These are phyloP conservation scores for Cydia strobilella DNA, from an alignment of 1,140 invertebrate genomes.

Conservation along the genomic window DNA sequence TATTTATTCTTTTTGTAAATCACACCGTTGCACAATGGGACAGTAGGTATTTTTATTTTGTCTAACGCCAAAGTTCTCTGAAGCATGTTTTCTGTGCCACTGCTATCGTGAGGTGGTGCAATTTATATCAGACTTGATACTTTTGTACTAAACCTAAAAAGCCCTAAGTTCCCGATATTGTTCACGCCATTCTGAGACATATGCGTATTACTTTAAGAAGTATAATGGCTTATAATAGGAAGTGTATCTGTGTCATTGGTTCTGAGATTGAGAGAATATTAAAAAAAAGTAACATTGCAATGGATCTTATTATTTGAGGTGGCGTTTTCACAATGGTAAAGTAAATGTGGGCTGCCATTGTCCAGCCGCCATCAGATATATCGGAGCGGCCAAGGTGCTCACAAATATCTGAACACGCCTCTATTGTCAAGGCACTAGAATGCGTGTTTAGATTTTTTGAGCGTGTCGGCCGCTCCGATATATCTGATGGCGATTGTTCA, in stretches of 20 bases:
- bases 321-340: neutral
- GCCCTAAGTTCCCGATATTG: neutral
- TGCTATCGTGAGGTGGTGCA: conserved; percentile 12
- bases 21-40: too few relatives aligned
- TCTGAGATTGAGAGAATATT: neutral
- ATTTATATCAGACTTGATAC: conserved; percentile 14
- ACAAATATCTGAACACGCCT: too few relatives aligned
- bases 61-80: neutral
- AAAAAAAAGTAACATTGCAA: neutral
- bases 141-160: neutral
- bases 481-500: neutral
- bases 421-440: too few relatives aligned
- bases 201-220: neutral
- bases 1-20: too few relatives aligned
- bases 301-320: conserved; percentile 10
- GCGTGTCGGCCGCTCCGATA: too few relatives aligned
- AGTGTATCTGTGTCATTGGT: neutral
- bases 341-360: neutral
- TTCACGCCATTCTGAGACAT: neutral
- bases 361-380: too few relatives aligned
- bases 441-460: too few relatives aligned
- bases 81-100: neutral
- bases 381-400: too few relatives aligned
- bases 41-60: neutral
- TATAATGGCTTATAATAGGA: neutral